A percentile compares a stretch with the other conserved stretches of the same genome.
phyloP scores from a whole-genome alignment of 2,888 invertebrate genomes.

The Papilio demoleus region DNA sequence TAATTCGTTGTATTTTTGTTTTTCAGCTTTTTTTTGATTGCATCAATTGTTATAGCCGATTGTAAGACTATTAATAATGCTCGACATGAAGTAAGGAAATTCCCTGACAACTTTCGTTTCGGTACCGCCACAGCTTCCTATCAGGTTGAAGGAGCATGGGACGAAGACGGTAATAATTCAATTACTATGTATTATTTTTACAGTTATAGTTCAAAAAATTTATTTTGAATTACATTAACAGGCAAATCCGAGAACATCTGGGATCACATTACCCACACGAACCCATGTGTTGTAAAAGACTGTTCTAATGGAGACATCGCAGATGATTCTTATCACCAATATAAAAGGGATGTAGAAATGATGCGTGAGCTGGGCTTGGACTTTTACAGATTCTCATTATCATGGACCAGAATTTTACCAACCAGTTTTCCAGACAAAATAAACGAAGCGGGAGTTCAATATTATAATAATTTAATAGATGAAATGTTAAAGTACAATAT shows the following conservation, averaged over 20 bases:
- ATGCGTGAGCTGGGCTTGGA: conserved; percentile 63
- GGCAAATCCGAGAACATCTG: conserved; percentile 82
- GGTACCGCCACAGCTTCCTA: conserved; percentile 73
- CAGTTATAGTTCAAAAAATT: not conserved
- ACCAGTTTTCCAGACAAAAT: conserved; percentile 72
- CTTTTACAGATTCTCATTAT: conserved; percentile 78
- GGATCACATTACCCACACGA: conserved; percentile 79
- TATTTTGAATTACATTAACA: conserved; percentile 41
- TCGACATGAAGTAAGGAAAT: conserved; percentile 50
- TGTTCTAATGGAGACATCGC: conserved; percentile 81
- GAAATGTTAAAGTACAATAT: conserved; percentile 80
- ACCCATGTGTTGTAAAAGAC: conserved; percentile 72
- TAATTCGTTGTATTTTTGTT: not conserved
- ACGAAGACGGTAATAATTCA: conserved; percentile 65
- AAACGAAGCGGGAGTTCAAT: conserved; percentile 66
- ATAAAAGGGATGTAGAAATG: conserved; percentile 66
- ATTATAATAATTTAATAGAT: conserved; percentile 67
- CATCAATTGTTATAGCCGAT: conserved; percentile 6
- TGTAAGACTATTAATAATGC: conserved; percentile 12
- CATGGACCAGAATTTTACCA: conserved; percentile 85
- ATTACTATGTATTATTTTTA: not conserved
- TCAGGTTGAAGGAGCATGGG: conserved; percentile 80
- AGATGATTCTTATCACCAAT: conserved; percentile 81
- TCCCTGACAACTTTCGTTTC: conserved; percentile 58
- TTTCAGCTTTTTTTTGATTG: conserved; percentile 4